phyloP scores from a whole-genome alignment of 2,888 invertebrate genomes.

The Koerneria pararmatus region DNA sequence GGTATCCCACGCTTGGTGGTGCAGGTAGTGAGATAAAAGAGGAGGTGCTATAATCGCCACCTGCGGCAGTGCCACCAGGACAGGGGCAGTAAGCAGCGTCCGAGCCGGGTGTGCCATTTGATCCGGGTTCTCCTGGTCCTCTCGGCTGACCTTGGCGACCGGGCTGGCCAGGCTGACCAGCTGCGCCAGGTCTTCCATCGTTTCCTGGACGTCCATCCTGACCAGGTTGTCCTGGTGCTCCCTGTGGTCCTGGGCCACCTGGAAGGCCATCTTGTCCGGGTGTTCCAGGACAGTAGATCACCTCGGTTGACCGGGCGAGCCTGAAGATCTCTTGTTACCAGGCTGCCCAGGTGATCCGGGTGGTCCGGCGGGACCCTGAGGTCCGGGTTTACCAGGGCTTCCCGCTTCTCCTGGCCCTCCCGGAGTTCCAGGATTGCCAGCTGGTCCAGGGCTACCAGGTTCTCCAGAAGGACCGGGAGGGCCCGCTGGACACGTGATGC shows the following conservation, averaged over 20 bases:
- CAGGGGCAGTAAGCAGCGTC: slow-evolving; percentile 23
- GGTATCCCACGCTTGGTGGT: no score
- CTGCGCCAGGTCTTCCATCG: slow-evolving; percentile 13
- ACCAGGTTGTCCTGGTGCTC: slow-evolving; percentile 17
- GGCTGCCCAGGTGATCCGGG: slow-evolving; percentile 35
- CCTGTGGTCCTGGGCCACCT: slow-evolving; percentile 20
- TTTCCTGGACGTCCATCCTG: slow-evolving; percentile 19
- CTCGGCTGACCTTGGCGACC: slow-evolving; percentile 2
- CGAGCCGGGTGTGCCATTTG: slow-evolving; percentile 16
- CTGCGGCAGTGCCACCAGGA: slow-evolving; percentile 9
- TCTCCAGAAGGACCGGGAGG: slow-evolving; percentile 30
- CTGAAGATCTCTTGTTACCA: no score
- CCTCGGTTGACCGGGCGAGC: slow-evolving; percentile 31
- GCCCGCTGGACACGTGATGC: slow-evolving; percentile 32
- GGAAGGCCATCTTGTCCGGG: slow-evolving; percentile 19
- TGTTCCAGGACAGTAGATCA: slow-evolving; percentile 18
- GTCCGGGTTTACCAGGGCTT: slow-evolving; percentile 33
- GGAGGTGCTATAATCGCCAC: no score
- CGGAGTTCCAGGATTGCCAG: slow-evolving; percentile 35
- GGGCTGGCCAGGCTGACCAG: slow-evolving; percentile 12
- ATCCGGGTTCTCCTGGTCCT: slow-evolving; percentile 10
- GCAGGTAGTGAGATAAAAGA: no score
- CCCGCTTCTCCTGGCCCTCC: slow-evolving; percentile 38
- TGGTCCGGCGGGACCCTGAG: slow-evolving; percentile 20
- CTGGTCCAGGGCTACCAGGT: slow-evolving; percentile 36